Evolutionary conservation across 2,113 vertebrate species (phyloP).

Genomic region (Macquaria australasica): DNA sequence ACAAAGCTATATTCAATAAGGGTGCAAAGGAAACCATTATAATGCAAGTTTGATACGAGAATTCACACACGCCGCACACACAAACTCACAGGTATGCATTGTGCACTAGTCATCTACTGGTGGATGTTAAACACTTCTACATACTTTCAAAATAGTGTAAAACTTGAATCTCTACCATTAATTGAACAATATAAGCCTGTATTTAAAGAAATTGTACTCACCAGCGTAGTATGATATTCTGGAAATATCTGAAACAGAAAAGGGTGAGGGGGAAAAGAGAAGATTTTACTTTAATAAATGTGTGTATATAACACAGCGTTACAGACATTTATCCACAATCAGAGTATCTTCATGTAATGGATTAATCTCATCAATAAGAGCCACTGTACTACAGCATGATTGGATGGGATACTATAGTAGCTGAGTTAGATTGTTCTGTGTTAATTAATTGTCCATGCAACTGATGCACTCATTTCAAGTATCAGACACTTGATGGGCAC

Average conservation of each 20-base stretch:
- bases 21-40: not conserved
- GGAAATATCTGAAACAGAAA: slow-evolving; percentile 89
- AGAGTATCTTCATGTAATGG: not conserved
- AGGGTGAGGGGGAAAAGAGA: slow-evolving; percentile 25
- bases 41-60: not conserved
- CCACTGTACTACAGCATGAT: not conserved
- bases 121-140: not conserved
- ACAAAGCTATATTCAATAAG: not conserved
- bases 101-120: not conserved
- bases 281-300: slow-evolving; percentile 19
- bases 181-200: not conserved
- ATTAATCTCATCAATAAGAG: not conserved
- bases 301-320: not conserved
- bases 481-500: not conserved
- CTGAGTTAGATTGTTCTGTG: not conserved
- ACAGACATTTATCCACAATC: not conserved
- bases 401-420: not conserved
- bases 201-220: slow-evolving; percentile 76
- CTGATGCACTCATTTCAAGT: not conserved
- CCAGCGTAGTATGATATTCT: slow-evolving; percentile 89
- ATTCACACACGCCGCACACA: not conserved
- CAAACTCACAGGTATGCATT: not conserved
- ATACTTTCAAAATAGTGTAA: not conserved
- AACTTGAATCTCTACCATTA: not conserved
- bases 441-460: not conserved